Evolutionary conservation across 2,797 vertebrate genomes (phyloP).

Genomic region (Borostomias antarcticus): DNA sequence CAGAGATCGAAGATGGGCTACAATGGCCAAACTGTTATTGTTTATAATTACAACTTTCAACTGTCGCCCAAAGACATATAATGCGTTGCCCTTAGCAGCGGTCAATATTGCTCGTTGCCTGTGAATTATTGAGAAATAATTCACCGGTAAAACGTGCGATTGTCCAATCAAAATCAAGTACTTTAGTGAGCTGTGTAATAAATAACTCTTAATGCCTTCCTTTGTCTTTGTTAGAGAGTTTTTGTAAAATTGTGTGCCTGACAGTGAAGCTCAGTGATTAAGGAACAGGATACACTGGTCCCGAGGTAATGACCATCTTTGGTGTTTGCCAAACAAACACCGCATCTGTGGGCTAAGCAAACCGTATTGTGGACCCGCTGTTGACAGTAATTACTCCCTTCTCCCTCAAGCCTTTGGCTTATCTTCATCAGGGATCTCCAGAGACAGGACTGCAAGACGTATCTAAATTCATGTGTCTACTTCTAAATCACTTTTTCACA

Average conservation of each 20-base stretch:
- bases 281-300: conserved; percentile 10
- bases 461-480: background rate
- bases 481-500: background rate
- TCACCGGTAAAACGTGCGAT: no score
- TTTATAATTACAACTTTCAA: no score
- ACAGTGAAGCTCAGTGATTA: background rate
- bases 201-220: background rate
- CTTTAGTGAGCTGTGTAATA: no score
- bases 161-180: no score
- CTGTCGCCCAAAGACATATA: no score
- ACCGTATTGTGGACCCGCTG: conserved; percentile 27
- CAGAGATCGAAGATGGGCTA: no score
- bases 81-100: no score
- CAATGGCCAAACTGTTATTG: no score
- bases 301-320: conserved; percentile 6
- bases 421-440: background rate
- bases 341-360: conserved; percentile 39
- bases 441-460: background rate
- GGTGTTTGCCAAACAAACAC: conserved; percentile 65
- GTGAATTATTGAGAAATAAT: no score
- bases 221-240: background rate
- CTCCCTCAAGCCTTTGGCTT: background rate
- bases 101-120: no score
- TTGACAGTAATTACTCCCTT: conserved; percentile 56
- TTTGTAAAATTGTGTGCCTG: conserved; percentile 2